Base-by-base conservation (phyloP, 2,888 invertebrate genomes). In the Brenthis daphne region DNA sequence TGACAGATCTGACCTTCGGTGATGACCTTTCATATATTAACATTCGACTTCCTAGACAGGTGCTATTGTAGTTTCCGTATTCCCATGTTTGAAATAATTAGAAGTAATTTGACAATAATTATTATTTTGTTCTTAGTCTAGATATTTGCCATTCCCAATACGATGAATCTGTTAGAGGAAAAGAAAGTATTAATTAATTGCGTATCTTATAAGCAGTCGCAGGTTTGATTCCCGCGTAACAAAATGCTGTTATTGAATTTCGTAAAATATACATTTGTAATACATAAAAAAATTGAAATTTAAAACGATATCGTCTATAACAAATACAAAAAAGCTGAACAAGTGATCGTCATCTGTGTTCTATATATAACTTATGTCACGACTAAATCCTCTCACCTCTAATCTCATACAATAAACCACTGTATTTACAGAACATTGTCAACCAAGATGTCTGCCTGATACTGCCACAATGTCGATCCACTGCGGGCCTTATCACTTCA, bases 351-450 rank as follows among this genome's bases (percentile, higher is more conserved):
- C 37, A 43, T 43, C 37, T 11, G 37, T 43, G 11, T 43, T 43
- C 37, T 43, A 43, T 43, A 43, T 43, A 43, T 43, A 43, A 43
- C 37, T 43, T 11, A 3, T 43, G 37, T 43, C 37, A 33, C 12
- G 60, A 60, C 54, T 63, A 43, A 43, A 60, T 60, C 48, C 66
- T 64, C 69, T 72, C 64, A 69, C 60, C 69, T 72, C 61, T 74
- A 76, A 77, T 78, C 79, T 80, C 77, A 75, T 80, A 85, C 83
- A 85, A 86, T 85, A 85, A 84, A 86, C 83, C 83, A 77, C 80
- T 80, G 83, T 86, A 84, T 87, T 87, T 87, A 89, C 84, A 81
- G 84, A 82, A 81, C 85, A 84, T 82, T 84, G 86, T 86, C 84
- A 81, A 76, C 72, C 76, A 78, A 82, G 87, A 87, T 87, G 68